A percentile compares a stretch with the other conserved stretches of the same genome.
These are phyloP conservation scores for Spea multiplicata DNA, from an alignment of 2,113 vertebrate species.

Conservation along the genomic window DNA sequence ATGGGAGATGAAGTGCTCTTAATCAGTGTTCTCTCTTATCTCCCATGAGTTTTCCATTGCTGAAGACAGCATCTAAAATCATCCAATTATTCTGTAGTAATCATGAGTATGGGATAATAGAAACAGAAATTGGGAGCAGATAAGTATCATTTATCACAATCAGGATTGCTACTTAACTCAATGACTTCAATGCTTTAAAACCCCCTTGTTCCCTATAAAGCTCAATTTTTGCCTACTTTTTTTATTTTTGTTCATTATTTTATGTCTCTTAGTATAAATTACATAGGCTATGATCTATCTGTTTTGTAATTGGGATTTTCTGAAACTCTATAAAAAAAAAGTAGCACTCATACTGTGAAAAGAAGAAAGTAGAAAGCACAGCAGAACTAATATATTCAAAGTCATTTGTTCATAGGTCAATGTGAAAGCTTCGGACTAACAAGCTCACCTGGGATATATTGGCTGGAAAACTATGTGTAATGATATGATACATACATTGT, in stretches of 20 bases:
- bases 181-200: conserved; percentile 45
- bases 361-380: background rate
- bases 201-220: conserved; percentile 28
- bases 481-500: background rate
- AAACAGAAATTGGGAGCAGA: conserved; percentile 37
- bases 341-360: background rate
- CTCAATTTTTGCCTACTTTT: conserved; percentile 30
- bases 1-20: conserved; percentile 40
- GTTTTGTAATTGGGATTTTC: conserved; percentile 12
- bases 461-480: background rate
- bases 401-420: background rate
- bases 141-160: conserved; percentile 46
- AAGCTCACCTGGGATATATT: background rate
- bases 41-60: conserved; percentile 39
- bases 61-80: conserved; percentile 42
- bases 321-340: conserved; percentile 16
- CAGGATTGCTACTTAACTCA: conserved; percentile 36
- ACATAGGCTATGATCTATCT: conserved; percentile 5
- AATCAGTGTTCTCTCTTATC: conserved; percentile 41
- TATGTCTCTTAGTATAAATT: conserved; percentile 33
- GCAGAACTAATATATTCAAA: conserved; percentile 12
- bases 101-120: conserved; percentile 42
- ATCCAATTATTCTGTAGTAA: conserved; percentile 46
- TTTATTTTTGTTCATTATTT: conserved; percentile 26
- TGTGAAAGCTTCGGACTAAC: background rate